These are phyloP conservation scores for Seladonia tumulorum DNA, from an alignment of 2,888 invertebrate species.

Conservation along the genomic window DNA sequence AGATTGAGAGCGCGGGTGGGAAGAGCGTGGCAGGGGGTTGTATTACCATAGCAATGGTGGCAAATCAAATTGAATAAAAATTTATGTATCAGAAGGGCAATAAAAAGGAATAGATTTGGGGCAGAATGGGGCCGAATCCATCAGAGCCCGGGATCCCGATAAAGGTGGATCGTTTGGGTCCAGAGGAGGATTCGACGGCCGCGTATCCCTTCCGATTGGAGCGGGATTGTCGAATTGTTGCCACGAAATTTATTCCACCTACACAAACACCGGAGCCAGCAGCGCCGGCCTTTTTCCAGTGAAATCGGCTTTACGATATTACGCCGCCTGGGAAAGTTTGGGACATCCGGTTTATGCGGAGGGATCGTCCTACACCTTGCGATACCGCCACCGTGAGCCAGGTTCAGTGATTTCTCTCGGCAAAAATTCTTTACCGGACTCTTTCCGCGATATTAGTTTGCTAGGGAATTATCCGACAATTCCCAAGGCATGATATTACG, in stretches of 20 bases:
- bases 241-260: slow-evolving; percentile 76
- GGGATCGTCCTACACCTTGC: slow-evolving; percentile 36
- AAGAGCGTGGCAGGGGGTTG: background rate
- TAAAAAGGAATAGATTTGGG: slow-evolving; percentile 81
- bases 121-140: slow-evolving; percentile 73
- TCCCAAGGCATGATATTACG: background rate
- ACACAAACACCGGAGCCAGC: slow-evolving; percentile 52
- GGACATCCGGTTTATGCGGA: slow-evolving; percentile 66
- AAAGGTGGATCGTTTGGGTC: slow-evolving; percentile 77
- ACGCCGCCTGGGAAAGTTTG: slow-evolving; percentile 53
- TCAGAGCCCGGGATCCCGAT: slow-evolving; percentile 71
- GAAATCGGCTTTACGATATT: slow-evolving; percentile 76
- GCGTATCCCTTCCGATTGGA: slow-evolving; percentile 68
- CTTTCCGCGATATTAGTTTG: background rate
- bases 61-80: slow-evolving; percentile 82
- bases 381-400: slow-evolving; percentile 3
- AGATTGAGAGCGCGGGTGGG: background rate
- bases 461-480: background rate
- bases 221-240: slow-evolving; percentile 76
- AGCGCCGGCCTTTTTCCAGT: slow-evolving; percentile 59
- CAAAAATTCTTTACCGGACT: slow-evolving; percentile 14
- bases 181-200: slow-evolving; percentile 55
- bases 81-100: slow-evolving; percentile 81
- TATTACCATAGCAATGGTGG: slow-evolving; percentile 79
- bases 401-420: slow-evolving; percentile 37